Evolutionary conservation across 2,888 invertebrate genomes (phyloP), one percentile per base, ranked within the genome.

Genomic region (Macaria liturata): DNA sequence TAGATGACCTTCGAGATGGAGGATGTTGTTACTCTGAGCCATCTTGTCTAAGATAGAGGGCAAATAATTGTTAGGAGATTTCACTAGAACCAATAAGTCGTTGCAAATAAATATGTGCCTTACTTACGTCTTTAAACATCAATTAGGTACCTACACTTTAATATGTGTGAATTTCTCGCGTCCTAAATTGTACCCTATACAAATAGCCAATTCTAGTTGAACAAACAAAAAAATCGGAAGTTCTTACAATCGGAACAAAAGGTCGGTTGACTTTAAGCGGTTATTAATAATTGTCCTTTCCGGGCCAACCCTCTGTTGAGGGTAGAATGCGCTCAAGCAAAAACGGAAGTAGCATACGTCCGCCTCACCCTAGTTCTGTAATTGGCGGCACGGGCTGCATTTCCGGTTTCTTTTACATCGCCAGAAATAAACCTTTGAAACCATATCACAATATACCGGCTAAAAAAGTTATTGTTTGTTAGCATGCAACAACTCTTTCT

Each of bases 271-370:
- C 87, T 88, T 82, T 77, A 79, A 84, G 78, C 79, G 74, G 76
- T 83, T 88, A 86, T 83, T 84, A 83, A 83, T 82, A 84, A 83
- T 81, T 78, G 84, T 83, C 82, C 85, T 81, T 86, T 88, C 88
- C 88, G 88, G 85, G 87, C 80, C 89, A 87, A 75, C 88, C 89
- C 88, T 83, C 74, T 66, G 64, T 68, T 68, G 74, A 76, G 89
- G 89, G 88, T 86, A 82, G 75, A 79, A 82, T 76, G 76, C 82
- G 78, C 78, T 84, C 73, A 74, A 70, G 78, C 81, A 74, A 88
- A 88, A 89, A 83, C 91, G 91, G 91, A 91, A 91, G 89, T 89
- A 85, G 78, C 86, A 86, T 86, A 78, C 90, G 86, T 81, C 80
- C 80, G 84, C 85, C 82, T 84, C 84, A 81, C 81, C 79, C 78